Percentiles rank a stretch among this genome's conserved stretches.
These are phyloP conservation scores for Notodonta ziczac DNA, from an alignment of 2,888 invertebrate species.

Conservation along the genomic window DNA sequence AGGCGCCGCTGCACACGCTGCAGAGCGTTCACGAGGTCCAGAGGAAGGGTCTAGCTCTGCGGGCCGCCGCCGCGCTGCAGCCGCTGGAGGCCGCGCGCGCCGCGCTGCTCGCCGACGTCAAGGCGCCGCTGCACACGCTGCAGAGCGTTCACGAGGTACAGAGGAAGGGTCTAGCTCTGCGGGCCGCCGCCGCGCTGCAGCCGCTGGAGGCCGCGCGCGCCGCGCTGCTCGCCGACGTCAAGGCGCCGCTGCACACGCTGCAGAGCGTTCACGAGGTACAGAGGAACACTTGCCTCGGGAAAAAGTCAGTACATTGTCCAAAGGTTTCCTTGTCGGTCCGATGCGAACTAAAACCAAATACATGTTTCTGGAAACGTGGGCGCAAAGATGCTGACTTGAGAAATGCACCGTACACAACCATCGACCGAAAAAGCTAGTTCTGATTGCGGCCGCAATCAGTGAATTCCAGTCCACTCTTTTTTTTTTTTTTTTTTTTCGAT, in stretches of 20 bases:
- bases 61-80: constrained; percentile 44
- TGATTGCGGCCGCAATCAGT: too few relatives aligned
- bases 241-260: constrained; percentile 33
- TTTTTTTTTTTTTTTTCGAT: too few relatives aligned
- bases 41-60: constrained; percentile 2
- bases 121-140: constrained; percentile 33
- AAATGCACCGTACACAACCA: too few relatives aligned
- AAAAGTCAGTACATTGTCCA: too few relatives aligned
- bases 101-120: constrained; percentile 32
- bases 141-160: constrained; percentile 30
- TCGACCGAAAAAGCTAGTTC: too few relatives aligned
- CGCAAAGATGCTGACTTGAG: too few relatives aligned
- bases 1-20: constrained; percentile 33
- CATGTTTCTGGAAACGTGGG: too few relatives aligned
- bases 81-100: constrained; percentile 19
- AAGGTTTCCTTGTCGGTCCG: too few relatives aligned
- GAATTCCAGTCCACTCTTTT: too few relatives aligned
- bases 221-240: constrained; percentile 31
- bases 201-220: constrained; percentile 19
- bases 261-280: constrained; percentile 30
- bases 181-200: constrained; percentile 44
- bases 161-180: constrained; percentile 23
- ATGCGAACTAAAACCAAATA: too few relatives aligned
- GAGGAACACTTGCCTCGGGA: too few relatives aligned
- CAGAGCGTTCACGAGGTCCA: constrained; percentile 30